Evolutionary conservation across 2,888 invertebrate genomes (phyloP).

Genomic region (Caenorhabditis macrosperma): DNA sequence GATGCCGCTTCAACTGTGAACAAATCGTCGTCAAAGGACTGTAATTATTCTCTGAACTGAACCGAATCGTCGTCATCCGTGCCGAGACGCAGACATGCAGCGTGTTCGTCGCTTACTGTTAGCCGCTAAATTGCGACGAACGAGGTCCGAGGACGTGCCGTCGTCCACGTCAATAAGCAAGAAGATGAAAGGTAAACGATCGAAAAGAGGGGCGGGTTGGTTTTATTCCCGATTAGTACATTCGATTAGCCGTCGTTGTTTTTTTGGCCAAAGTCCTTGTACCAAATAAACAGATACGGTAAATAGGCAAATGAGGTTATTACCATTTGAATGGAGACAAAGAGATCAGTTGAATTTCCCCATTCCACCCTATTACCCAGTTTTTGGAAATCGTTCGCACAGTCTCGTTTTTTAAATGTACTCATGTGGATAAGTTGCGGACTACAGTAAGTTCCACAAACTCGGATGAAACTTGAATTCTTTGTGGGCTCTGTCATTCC

Average conservation of each 20-base stretch:
- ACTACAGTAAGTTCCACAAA: too few relatives aligned
- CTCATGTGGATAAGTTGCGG: too few relatives aligned
- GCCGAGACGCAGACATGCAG: conserved; percentile 32
- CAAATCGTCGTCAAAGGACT: conserved; percentile 12
- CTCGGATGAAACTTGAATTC: background rate
- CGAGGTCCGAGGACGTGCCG: conserved; percentile 57
- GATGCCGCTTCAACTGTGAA: conserved; percentile 20
- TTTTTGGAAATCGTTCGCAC: too few relatives aligned
- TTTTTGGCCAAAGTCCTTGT: background rate
- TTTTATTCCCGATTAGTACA: conserved; percentile 25
- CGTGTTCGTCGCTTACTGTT: conserved; percentile 52
- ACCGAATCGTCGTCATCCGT: conserved; percentile 1
- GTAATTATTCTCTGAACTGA: conserved; percentile 31
- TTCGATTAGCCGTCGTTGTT: conserved; percentile 2
- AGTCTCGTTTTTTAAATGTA: too few relatives aligned
- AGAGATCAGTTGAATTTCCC: background rate
- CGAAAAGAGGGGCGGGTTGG: background rate
- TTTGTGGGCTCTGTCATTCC: background rate
- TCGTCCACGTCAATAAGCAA: conserved; percentile 14
- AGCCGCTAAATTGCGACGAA: conserved; percentile 52
- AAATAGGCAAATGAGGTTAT: conserved; percentile 34
- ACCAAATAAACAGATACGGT: conserved; percentile 4
- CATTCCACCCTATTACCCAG: too few relatives aligned
- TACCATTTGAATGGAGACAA: background rate
- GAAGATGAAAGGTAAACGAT: conserved; percentile 46